phyloP scores from a whole-genome alignment of 2,888 invertebrate species.

The Leptinotarsa tumamoca region DNA sequence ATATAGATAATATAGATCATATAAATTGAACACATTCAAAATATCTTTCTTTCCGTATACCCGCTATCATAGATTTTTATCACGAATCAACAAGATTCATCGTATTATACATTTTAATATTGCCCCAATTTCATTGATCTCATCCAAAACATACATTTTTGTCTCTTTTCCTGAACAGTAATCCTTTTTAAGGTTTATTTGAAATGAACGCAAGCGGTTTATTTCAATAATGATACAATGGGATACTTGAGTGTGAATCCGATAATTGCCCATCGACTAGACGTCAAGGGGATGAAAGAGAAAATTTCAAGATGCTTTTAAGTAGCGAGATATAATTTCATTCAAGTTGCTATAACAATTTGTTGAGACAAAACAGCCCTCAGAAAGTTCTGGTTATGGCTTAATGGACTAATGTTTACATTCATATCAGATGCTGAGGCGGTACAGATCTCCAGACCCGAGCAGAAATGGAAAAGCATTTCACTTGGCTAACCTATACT shows the following conservation, averaged over 20 bases:
- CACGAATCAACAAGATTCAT: too few relatives aligned
- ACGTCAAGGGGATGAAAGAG: background rate
- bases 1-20: too few relatives aligned
- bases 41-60: too few relatives aligned
- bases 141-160: too few relatives aligned
- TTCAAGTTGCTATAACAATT: slow-evolving; percentile 44
- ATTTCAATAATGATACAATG: background rate
- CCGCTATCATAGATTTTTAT: too few relatives aligned
- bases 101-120: too few relatives aligned
- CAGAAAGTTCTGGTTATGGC: slow-evolving; percentile 50
- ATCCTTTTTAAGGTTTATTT: background rate
- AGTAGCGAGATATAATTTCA: slow-evolving; percentile 35
- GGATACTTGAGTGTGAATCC: slow-evolving; percentile 5
- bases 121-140: too few relatives aligned
- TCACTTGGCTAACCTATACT: slow-evolving; percentile 50
- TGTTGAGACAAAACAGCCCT: slow-evolving; percentile 29
- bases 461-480: slow-evolving; percentile 50
- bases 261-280: background rate
- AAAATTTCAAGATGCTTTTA: background rate
- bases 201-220: background rate
- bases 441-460: slow-evolving; percentile 46
- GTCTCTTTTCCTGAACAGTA: too few relatives aligned
- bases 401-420: slow-evolving; percentile 60
- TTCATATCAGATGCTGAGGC: slow-evolving; percentile 59
- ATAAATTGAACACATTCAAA: too few relatives aligned